These are phyloP conservation scores for Burhinus bistriatus DNA, from an alignment of 2,113 vertebrate species.

Conservation along the genomic window DNA sequence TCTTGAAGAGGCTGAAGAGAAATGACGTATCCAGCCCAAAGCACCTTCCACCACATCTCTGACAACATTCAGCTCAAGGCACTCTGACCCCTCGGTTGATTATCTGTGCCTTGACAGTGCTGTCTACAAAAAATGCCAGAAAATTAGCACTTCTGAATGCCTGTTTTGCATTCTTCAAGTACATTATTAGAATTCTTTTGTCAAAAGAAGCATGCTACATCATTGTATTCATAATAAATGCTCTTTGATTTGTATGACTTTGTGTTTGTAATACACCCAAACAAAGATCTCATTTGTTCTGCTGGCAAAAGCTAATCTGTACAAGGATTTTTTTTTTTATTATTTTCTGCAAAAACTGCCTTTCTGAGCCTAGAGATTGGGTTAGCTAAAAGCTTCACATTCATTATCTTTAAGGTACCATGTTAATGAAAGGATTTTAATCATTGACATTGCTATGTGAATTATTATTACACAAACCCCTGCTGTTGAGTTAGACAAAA, in stretches of 20 bases:
- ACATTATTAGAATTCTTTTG: constrained; percentile 67
- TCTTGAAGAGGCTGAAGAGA: constrained; percentile 35
- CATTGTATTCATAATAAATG: constrained; percentile 71
- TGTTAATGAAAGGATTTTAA: constrained; percentile 85
- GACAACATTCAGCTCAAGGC: constrained; percentile 48
- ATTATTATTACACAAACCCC: constrained; percentile 83
- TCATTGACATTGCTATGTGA: constrained; percentile 80
- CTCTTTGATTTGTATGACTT: constrained; percentile 67
- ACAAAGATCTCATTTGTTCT: constrained; percentile 69
- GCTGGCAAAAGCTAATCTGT: constrained; percentile 59
- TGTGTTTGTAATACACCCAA: constrained; percentile 61
- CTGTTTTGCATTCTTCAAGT: constrained; percentile 69
- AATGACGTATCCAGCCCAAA: constrained; percentile 12
- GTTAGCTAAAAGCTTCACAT: constrained; percentile 72
- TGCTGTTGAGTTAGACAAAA: constrained; percentile 84
- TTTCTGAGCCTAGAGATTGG: constrained; percentile 70
- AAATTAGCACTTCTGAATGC: constrained; percentile 67
- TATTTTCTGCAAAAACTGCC: constrained; percentile 55
- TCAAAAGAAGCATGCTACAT: constrained; percentile 47
- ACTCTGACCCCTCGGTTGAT: constrained; percentile 48
- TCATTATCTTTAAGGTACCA: constrained; percentile 83
- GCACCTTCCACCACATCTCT: background rate
- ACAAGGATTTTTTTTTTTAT: constrained; percentile 41
- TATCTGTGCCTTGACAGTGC: constrained; percentile 42
- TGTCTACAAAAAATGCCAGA: constrained; percentile 50